Evolutionary conservation across 2,888 invertebrate genomes (phyloP), one percentile per base, ranked within the genome.

Genomic region (Amblyjoppa proteus): DNA sequence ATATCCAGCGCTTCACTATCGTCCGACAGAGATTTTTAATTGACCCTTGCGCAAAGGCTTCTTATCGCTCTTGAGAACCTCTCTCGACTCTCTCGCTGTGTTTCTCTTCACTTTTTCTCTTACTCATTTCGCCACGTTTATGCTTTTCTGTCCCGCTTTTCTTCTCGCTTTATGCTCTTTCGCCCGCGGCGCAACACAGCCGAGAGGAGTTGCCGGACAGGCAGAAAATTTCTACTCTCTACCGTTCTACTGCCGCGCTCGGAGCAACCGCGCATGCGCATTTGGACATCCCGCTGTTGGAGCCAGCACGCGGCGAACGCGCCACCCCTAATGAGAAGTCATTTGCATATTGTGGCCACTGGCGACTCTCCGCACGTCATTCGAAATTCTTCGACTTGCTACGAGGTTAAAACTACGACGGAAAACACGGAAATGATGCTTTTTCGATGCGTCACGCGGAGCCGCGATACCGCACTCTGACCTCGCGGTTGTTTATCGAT

Each of bases 11-110:
- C 49, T 73, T 81, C 79, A 75, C 87, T 90, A 91, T 90, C 90
- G 90, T 88, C 56, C 70, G 79, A 77, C 78, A 84, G 83, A 88
- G 90, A 91, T 90, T 91, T 91, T 90, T 91, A 90, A 91, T 91
- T 90, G 89, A 89, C 87, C 89, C 89, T 82, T 87, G 20, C 88
- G 86, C 20, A 83, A 71, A 70, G 64, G 71, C 61, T 83, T 68
- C 78, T 81, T 84, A 81, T 73, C 87, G 83, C 61, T 31, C 53
- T 25, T 81, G 13, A 68, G 31, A 75, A 61, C 75, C 70, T 69
- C 16, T 79, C 45, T 11, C 34, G 49, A 38, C 58, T 70, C 56
- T 38, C 73, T 77, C 53, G 31, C 31, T 13, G 56, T 51, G 51
- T 31, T 51, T 76, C 73, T 58, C 28, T 68, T 68, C 49, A 16